Evolutionary conservation across 2,888 invertebrate species (phyloP), one percentile per base, ranked within the genome.

Genomic region (Drosophila monieri): DNA sequence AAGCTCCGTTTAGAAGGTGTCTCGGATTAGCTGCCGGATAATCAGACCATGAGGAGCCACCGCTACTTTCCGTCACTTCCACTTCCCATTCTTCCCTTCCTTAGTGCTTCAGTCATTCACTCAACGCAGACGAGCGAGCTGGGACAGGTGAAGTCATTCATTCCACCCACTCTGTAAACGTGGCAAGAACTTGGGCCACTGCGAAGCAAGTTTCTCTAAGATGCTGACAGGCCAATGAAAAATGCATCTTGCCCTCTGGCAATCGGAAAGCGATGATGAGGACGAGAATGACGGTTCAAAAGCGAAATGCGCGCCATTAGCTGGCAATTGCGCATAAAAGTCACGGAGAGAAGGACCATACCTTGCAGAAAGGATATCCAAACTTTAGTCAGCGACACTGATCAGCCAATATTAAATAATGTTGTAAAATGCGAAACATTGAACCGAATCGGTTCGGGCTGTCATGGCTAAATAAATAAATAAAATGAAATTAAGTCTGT

Each of bases 331-430:
- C 79, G 88, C 86, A 81, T 81, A 88, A 83, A 83, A 88, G 87
- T 88, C 84, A 80, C 70, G 83, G 66, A 60, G 61, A 54, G 61
- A 37, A 9, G 14, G 32, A 55, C 47, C 73, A 64, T 68, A 64
- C 51, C 49, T 61, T n/a, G 61, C 25, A 56, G 67, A 53, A 67
- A 57, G 58, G 67, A 65, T 58, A 71, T 9, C 2, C 3, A 23
- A 4, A 23, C 3, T 6, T 27, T 27, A 27, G 9, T 27, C 49
- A 18, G 52, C 46, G 65, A 54, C 74, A 56, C 53, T 62, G 72
- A 81, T 76, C 80, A 62, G 88, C 56, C 80, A 88, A 88, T 88
- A 88, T 83, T 88, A 83, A 88, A 83, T 86, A 83, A 86, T 88
- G 83, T 83, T 83, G 88, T 83, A 85, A 83, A 83, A 77, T 56